Conservation (phyloP, 2,113 vertebrate genomes). For the Macrotus californicus region DNA sequence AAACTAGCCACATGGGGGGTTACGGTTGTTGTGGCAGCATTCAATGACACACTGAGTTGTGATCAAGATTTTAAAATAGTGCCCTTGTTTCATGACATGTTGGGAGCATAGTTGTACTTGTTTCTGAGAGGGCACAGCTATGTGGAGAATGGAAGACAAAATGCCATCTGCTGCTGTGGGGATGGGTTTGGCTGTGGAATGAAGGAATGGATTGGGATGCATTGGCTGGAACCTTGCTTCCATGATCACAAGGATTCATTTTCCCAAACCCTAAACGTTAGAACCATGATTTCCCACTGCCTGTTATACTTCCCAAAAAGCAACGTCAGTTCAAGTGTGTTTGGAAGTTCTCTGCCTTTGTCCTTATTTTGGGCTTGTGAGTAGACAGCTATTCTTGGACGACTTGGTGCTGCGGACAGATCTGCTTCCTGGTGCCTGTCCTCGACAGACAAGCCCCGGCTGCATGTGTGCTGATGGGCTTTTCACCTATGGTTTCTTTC, state of each 20-base stretch:
- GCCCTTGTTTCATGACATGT: background rate
- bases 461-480: fast-evolving
- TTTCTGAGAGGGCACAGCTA: background rate
- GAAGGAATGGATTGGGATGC: background rate
- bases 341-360: background rate
- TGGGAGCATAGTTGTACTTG: no score
- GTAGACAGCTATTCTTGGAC: background rate
- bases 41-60: background rate
- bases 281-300: background rate
- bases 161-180: background rate
- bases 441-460: background rate
- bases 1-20: background rate
- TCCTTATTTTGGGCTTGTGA: background rate
- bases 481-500: background rate
- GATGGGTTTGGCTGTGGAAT: background rate
- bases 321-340: background rate
- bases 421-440: background rate
- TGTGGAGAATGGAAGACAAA: background rate
- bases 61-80: background rate
- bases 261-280: background rate
- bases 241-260: background rate
- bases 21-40: background rate
- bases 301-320: background rate
- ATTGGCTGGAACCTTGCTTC: background rate
- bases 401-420: background rate